Conservation (phyloP, 2,888 invertebrate species). For the Temnothorax unifasciatus region DNA sequence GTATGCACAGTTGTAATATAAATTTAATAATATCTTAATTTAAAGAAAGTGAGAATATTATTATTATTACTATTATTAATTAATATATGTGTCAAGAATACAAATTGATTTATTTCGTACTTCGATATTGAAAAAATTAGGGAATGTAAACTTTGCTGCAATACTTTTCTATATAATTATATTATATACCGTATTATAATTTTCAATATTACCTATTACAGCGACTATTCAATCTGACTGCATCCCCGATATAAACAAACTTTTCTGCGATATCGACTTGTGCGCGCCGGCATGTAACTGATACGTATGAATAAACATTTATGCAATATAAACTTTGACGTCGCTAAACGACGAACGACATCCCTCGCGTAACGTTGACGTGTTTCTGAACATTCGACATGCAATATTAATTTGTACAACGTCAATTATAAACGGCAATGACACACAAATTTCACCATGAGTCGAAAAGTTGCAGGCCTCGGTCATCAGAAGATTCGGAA, state of each 20-base stretch:
- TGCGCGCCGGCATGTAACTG: neutral
- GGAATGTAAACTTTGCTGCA: neutral
- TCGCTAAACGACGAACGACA: constrained; percentile 11
- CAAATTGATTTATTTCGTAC: neutral
- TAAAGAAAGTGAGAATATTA: neutral
- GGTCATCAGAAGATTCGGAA: neutral
- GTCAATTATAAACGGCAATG: neutral
- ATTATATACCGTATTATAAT: constrained; percentile 5
- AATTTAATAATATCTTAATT: neutral
- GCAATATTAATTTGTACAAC: constrained; percentile 29
- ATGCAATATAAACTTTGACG: constrained; percentile 40
- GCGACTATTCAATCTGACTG: neutral
- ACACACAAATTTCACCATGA: neutral
- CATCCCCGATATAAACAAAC: constrained; percentile 21
- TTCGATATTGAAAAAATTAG: neutral
- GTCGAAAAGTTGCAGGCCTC: neutral
- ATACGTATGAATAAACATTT: constrained; percentile 47
- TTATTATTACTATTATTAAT: neutral
- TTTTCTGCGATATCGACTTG: constrained; percentile 26
- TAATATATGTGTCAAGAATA: neutral
- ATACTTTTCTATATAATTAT: neutral
- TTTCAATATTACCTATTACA: constrained; percentile 18
- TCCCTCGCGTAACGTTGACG: neutral
- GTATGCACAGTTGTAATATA: neutral
- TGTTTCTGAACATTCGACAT: neutral